Conservation (phyloP, 2,888 invertebrate genomes). For the Antheraea yamamai region DNA sequence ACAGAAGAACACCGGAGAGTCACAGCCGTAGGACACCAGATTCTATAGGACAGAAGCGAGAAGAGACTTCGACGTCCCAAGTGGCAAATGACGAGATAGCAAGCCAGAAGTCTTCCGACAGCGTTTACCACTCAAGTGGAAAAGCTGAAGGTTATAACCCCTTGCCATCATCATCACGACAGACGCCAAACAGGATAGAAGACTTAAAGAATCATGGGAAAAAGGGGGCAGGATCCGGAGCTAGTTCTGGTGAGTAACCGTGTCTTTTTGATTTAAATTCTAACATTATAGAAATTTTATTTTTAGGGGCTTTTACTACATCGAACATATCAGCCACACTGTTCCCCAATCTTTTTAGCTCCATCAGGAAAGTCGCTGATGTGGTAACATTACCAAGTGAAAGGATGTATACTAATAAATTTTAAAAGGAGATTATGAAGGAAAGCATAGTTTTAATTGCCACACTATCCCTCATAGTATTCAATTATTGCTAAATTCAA, state of each 20-base stretch:
- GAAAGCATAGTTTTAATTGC: too few species aligned
- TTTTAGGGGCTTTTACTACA: too few species aligned
- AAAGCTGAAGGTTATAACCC: conserved; percentile 66
- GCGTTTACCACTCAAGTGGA: conserved; percentile 82
- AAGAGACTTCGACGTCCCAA: conserved; percentile 55
- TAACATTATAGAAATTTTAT: background rate
- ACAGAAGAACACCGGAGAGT: conserved; percentile 69
- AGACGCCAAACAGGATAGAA: conserved; percentile 74
- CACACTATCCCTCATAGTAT: too few species aligned
- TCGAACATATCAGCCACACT: too few species aligned
- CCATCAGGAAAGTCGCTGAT: too few species aligned
- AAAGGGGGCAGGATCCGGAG: conserved; percentile 81
- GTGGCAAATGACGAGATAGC: conserved; percentile 71
- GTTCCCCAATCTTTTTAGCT: too few species aligned
- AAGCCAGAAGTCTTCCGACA: conserved; percentile 79
- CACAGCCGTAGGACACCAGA: conserved; percentile 63
- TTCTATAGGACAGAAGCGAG: conserved; percentile 61
- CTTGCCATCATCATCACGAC: conserved; percentile 76
- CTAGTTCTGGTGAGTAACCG: conserved; percentile 78
- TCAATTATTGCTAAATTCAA: background rate
- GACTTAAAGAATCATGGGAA: conserved; percentile 74
- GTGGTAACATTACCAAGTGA: background rate
- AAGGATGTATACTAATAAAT: too few species aligned
- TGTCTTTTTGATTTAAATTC: background rate
- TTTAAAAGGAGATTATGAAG: too few species aligned